Conservation (phyloP, 2,113 vertebrate genomes). For the Hassar affinis region DNA sequence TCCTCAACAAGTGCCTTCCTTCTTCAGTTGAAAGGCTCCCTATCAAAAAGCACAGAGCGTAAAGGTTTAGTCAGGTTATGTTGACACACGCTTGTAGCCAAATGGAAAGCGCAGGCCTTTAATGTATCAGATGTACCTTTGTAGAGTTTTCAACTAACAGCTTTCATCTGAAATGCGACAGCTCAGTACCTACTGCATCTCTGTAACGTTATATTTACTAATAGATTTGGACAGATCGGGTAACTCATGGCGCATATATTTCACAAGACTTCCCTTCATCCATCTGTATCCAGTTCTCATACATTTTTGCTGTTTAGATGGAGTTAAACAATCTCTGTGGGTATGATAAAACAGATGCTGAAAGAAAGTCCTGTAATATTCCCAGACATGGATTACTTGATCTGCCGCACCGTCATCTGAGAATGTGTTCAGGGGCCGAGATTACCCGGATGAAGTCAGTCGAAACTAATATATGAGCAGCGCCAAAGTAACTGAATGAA, state of each 20-base stretch:
- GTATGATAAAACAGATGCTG: slow-evolving; percentile 29
- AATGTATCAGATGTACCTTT: slow-evolving; percentile 19
- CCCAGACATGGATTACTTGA: slow-evolving; percentile 50
- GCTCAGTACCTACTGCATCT: slow-evolving; percentile 11
- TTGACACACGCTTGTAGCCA: not conserved
- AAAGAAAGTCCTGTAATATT: slow-evolving; percentile 49
- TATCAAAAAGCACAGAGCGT: slow-evolving; percentile 55
- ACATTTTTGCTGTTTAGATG: slow-evolving; percentile 22
- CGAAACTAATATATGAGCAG: slow-evolving; percentile 47
- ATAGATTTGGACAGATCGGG: slow-evolving; percentile 15
- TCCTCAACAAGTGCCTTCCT: slow-evolving; percentile 53
- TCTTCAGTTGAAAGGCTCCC: slow-evolving; percentile 49
- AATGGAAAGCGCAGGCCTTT: slow-evolving; percentile 16
- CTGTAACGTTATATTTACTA: slow-evolving; percentile 16
- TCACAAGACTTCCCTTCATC: slow-evolving; percentile 10
- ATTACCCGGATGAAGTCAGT: slow-evolving; percentile 46
- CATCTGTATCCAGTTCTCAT: slow-evolving; percentile 30
- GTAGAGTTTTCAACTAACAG: slow-evolving; percentile 7
- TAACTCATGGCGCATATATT: slow-evolving; percentile 15
- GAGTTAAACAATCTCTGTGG: slow-evolving; percentile 39
- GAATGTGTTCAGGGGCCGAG: slow-evolving; percentile 43
- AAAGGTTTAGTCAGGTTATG: slow-evolving; percentile 33
- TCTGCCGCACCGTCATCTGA: slow-evolving; percentile 46
- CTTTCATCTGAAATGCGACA: slow-evolving; percentile 13
- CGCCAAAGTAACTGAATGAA: slow-evolving; percentile 47